Evolutionary conservation across 2,888 invertebrate species (phyloP).

Genomic region (Yponomeuta cagnagella): DNA sequence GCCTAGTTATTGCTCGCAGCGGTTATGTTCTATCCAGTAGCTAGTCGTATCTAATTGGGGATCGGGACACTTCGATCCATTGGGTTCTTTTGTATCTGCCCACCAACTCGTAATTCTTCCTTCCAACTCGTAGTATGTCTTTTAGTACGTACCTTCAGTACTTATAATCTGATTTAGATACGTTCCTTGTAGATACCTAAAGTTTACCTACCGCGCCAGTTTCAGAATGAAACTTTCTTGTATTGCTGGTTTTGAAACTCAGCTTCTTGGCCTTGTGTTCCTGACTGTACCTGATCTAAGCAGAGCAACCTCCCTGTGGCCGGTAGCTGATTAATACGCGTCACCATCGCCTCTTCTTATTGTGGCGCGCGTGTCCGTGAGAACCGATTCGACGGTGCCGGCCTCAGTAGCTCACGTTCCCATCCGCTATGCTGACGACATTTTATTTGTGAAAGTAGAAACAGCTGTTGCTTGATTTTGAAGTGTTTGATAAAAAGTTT

Average conservation of each 20-base stretch:
- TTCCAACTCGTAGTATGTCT: too few relatives aligned
- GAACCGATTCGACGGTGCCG: conserved; percentile 45
- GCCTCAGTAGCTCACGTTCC: conserved; percentile 18
- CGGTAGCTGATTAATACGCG: conserved; percentile 49
- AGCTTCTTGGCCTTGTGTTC: conserved; percentile 17
- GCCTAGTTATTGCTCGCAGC: neutral
- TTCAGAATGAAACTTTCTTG: too few relatives aligned
- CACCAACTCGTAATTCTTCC: too few relatives aligned
- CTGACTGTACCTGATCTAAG: conserved; percentile 35
- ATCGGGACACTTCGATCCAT: too few relatives aligned
- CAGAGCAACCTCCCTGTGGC: conserved; percentile 28
- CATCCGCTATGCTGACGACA: conserved; percentile 6
- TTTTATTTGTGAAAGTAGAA: conserved; percentile 12
- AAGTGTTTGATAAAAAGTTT: neutral
- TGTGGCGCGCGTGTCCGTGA: conserved; percentile 60
- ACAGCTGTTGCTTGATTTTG: neutral
- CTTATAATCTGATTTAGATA: too few relatives aligned
- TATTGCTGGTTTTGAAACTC: neutral
- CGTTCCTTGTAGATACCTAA: too few relatives aligned
- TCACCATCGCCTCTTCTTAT: conserved; percentile 39
- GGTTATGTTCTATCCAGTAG: neutral
- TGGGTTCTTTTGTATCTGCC: too few relatives aligned
- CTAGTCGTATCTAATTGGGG: neutral
- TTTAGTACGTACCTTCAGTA: too few relatives aligned
- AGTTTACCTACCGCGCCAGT: too few relatives aligned